Evolutionary conservation across 2,797 vertebrate species (phyloP), one percentile per base, ranked within the genome.

Genomic region (Craterocephalus amniculus): DNA sequence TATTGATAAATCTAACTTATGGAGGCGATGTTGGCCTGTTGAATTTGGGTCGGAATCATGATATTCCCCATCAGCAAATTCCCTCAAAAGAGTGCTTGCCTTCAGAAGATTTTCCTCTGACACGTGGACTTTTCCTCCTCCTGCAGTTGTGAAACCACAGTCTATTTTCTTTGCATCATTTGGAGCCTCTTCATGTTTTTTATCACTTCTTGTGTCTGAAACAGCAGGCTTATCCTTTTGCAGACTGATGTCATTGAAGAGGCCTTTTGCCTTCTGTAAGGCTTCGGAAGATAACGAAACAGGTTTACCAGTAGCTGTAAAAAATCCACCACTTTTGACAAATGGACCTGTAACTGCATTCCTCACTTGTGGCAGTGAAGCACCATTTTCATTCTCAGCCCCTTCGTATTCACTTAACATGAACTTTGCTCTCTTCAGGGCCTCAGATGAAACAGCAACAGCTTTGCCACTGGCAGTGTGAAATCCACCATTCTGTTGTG

Each of bases 381-480:
- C 9, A 61, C 6, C 1, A 4, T 24, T 69, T 62, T 76, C 22
- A 58, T 74, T 58, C 5, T 69, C 55, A 67, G 26, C 34, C 52
- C 55, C 63, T 49, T 69, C 70, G 49, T 60, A 70, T 38, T 87
- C 81, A 61, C 43, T 73, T 2, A 91, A 49, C 67, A 96, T 65
- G 20, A 67, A 70, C 36, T 93, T 95, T 59, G 93, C 94, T 90
- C 93, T 95, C 58, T 93, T 63, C 27, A 96, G 87, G 26, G 95
- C 93, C 58, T 79, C 86, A 81, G 92, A 81, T 76, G 96, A 96
- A 75, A 96, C 14, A 0, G 58, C 16, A 6, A 96, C 92, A 8
- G 69, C 84, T 84, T 95, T 96, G 48, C 95, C 95, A 87, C 94
- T 93, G 73, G 95, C 95, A 34, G 69, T 90, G 63, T 89, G 81